These are phyloP conservation scores for Scaptomyza reducta DNA, from an alignment of 2,888 invertebrate species.

Conservation along the genomic window DNA sequence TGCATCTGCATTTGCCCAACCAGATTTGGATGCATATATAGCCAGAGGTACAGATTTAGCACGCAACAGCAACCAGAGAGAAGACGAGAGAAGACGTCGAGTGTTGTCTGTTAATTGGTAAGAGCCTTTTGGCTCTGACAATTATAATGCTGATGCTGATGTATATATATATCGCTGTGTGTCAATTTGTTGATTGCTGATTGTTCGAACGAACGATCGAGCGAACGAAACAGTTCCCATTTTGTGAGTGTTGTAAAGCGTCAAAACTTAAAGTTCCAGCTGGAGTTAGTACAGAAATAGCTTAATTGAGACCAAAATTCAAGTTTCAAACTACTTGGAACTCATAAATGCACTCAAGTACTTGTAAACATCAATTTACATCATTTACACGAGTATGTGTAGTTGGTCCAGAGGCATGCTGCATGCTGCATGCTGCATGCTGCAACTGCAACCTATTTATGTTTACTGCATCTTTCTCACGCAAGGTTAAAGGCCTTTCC, in stretches of 20 bases:
- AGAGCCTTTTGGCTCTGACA: slow-evolving; percentile 64
- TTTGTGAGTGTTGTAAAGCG: slow-evolving; percentile 13
- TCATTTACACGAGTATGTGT: too few relatives aligned
- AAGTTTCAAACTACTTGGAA: slow-evolving; percentile 1
- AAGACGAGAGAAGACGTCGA: neutral
- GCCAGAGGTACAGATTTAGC: slow-evolving; percentile 22
- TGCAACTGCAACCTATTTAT: too few relatives aligned
- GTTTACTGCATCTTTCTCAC: slow-evolving; percentile 33
- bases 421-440: too few relatives aligned
- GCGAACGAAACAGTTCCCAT: neutral
- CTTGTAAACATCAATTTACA: neutral
- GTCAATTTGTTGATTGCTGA: slow-evolving; percentile 58
- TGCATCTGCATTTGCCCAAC: slow-evolving; percentile 48
- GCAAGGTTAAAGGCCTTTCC: slow-evolving; percentile 50
- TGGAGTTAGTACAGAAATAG: neutral
- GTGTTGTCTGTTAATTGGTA: slow-evolving; percentile 70
- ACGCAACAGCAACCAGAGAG: slow-evolving; percentile 46
- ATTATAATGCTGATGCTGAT: slow-evolving; percentile 59
- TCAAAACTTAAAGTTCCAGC: slow-evolving; percentile 15
- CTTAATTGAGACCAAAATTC: neutral
- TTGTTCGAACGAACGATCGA: slow-evolving; percentile 20
- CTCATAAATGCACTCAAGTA: slow-evolving; percentile 1
- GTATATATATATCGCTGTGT: slow-evolving; percentile 7
- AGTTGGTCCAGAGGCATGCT: neutral
- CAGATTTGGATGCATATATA: slow-evolving; percentile 16